Conservation (phyloP, 1,140 invertebrate species). For the Dolichoris vasculosae region DNA sequence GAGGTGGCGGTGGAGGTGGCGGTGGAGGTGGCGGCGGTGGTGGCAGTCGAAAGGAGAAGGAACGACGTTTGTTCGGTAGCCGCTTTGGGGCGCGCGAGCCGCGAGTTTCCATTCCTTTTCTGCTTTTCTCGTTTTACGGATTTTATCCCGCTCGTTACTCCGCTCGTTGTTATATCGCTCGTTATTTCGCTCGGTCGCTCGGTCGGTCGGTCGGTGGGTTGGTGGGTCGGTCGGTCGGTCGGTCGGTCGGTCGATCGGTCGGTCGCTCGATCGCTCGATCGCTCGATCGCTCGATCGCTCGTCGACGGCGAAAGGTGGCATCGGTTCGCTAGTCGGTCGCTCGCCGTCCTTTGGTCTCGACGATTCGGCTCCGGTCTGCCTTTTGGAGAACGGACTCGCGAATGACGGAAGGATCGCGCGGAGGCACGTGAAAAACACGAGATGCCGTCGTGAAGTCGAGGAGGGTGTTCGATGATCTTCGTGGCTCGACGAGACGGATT, state of each 20-base stretch:
- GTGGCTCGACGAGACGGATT: background rate
- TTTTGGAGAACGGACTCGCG: background rate
- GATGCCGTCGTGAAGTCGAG: background rate
- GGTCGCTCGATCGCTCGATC: too few relatives aligned
- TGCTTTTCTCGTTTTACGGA: background rate
- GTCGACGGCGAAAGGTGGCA: slow-evolving; percentile 38
- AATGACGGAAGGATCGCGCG: background rate
- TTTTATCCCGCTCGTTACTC: too few relatives aligned
- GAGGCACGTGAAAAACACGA: background rate
- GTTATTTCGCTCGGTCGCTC: too few relatives aligned
- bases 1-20: too few relatives aligned
- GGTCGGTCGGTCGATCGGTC: too few relatives aligned
- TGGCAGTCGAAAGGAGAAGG: background rate
- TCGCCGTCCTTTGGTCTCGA: background rate
- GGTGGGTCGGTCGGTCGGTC: too few relatives aligned
- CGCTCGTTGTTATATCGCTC: too few relatives aligned
- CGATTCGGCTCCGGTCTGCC: background rate
- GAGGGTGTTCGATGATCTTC: background rate
- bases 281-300: slow-evolving; percentile 5
- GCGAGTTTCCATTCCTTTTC: background rate
- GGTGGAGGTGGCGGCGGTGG: too few relatives aligned
- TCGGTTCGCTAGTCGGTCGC: background rate
- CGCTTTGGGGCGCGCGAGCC: background rate
- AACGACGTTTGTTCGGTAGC: background rate
- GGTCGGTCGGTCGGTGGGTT: too few relatives aligned